Percentiles rank a stretch among this genome's conserved stretches.
These are phyloP conservation scores for Alectoris magna DNA, from an alignment of 2,797 vertebrate species.

Conservation along the genomic window DNA sequence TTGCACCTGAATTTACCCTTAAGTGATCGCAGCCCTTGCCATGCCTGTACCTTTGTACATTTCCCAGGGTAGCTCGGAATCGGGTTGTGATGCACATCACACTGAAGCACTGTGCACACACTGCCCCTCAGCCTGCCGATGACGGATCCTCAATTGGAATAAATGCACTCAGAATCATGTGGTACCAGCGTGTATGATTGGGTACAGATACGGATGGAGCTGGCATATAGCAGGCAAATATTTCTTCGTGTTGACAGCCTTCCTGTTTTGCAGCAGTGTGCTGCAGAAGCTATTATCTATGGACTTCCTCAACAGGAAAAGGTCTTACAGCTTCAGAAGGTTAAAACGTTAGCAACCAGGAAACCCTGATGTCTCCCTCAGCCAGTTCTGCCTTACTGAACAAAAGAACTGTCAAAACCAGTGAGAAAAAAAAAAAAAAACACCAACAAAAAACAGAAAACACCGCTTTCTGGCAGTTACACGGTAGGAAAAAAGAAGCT, in stretches of 20 bases:
- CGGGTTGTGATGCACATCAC: too few relatives aligned
- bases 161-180: not conserved
- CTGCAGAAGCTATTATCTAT: not conserved
- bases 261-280: too few relatives aligned
- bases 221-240: too few relatives aligned
- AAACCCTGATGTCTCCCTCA: rapidly evolving
- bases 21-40: too few relatives aligned
- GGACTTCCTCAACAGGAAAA: not conserved
- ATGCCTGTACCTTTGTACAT: too few relatives aligned
- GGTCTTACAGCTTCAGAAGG: too few relatives aligned
- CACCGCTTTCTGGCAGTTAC: rapidly evolving
- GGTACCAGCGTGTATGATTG: rapidly evolving
- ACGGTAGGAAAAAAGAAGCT: not conserved
- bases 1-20: too few relatives aligned
- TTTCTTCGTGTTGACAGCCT: not conserved
- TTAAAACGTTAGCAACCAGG: rapidly evolving
- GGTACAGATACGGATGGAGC: not conserved
- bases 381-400: too few relatives aligned
- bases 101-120: not conserved
- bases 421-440: not conserved
- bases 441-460: not conserved
- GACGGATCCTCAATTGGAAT: rapidly evolving
- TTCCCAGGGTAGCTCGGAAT: too few relatives aligned
- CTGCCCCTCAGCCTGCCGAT: not conserved
- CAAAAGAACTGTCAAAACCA: rapidly evolving